Percentiles rank a stretch among this genome's conserved stretches.
Conservation (phyloP, 2,113 vertebrate genomes). For the Scytalopus superciliaris region DNA sequence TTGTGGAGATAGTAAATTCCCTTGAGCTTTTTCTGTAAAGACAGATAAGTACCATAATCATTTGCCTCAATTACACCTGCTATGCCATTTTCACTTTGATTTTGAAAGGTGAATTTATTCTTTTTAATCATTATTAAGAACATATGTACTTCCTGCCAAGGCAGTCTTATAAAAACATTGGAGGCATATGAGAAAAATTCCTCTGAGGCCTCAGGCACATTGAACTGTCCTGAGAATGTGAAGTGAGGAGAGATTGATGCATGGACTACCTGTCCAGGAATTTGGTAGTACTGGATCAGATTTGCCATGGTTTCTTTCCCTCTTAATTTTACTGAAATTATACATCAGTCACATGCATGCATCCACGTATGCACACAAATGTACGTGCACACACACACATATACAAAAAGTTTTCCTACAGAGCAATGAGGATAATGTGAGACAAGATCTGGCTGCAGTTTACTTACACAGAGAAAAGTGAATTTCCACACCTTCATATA, state of each 20-base stretch:
- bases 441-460: not conserved
- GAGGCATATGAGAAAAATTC: conserved; percentile 61
- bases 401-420: not conserved
- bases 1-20: conserved; percentile 23
- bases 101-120: conserved; percentile 54
- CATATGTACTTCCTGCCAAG: conserved; percentile 42
- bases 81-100: conserved; percentile 56
- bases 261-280: conserved; percentile 53
- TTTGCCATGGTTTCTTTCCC: conserved; percentile 45
- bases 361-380: not conserved
- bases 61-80: conserved; percentile 57
- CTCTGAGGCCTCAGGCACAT: conserved; percentile 32
- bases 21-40: conserved; percentile 19
- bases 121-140: conserved; percentile 63
- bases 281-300: conserved; percentile 33
- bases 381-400: rapidly evolving
- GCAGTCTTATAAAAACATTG: conserved; percentile 47
- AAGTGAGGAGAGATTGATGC: conserved; percentile 64
- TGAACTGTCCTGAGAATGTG: conserved; percentile 49
- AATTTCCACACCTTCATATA: not conserved
- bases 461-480: not conserved
- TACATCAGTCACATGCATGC: not conserved
- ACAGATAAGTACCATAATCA: conserved; percentile 9
- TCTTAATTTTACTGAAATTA: conserved; percentile 3
- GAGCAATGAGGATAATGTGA: not conserved